These are phyloP conservation scores for Drosophila atripex DNA, from an alignment of 2,888 invertebrate genomes.

Conservation along the genomic window DNA sequence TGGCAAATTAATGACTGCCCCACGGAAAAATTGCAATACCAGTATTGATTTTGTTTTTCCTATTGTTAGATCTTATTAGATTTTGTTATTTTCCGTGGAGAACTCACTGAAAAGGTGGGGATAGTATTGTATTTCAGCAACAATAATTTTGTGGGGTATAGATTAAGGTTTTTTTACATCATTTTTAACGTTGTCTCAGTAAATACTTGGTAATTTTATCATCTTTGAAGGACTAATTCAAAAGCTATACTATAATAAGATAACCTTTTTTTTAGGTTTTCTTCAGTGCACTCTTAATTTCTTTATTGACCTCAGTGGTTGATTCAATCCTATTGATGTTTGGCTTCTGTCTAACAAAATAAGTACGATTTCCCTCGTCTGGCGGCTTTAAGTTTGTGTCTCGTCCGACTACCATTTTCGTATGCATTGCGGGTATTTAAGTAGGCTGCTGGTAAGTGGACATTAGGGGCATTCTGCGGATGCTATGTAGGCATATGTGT, in stretches of 20 bases:
- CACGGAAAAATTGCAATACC: constrained; percentile 19
- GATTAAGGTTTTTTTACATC: no score
- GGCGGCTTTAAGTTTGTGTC: constrained; percentile 4
- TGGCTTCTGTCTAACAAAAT: constrained; percentile 27
- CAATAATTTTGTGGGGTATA: no score
- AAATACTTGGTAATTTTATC: no score
- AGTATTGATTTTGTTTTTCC: constrained; percentile 1
- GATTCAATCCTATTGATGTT: constrained; percentile 59
- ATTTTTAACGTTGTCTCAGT: no score
- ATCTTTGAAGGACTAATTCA: no score
- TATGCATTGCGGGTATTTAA: constrained; percentile 75
- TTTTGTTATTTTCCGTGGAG: background rate
- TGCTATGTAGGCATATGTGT: constrained; percentile 58
- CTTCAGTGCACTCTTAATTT: constrained; percentile 30
- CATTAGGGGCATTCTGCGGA: constrained; percentile 71
- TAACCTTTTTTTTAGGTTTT: background rate
- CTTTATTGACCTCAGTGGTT: constrained; percentile 13
- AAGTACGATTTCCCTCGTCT: constrained; percentile 4
- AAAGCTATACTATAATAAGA: no score
- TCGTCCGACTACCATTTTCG: constrained; percentile 53
- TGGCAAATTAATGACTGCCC: constrained; percentile 51
- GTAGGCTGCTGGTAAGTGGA: constrained; percentile 75
- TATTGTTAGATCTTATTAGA: background rate
- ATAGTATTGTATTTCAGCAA: background rate
- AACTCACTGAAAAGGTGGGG: no score